Base-by-base conservation (phyloP, 1,140 invertebrate genomes). In the Pentalonia nigronervosa region DNA sequence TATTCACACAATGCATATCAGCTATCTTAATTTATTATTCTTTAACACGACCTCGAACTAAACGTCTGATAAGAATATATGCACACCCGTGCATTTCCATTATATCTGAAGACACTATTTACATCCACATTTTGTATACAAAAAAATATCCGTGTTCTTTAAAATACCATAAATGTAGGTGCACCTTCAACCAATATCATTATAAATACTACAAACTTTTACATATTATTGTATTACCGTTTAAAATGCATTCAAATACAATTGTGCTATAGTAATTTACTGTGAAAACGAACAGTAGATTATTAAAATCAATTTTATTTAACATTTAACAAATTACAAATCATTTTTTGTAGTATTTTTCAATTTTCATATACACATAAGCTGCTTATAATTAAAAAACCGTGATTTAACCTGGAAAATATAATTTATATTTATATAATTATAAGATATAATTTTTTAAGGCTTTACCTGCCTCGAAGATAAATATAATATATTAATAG, bases 41-140 rank as follows among this genome's bases (percentile, higher is more conserved):
- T 86, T 86, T 47, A 86, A 86, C 84, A 47, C 30, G 84, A 86
- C 84, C 84, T 86, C 45, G 25, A 17, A 86, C 25, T 86, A 47
- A 86, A 86, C 45, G 36, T 47, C 41, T 17, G 14, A 86, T 41
- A 84, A 84, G 23, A 76, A 76, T 76, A 76, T 76, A n/a, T n/a
- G 60, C n/a, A 76, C 60, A 76, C 17, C n/a, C n/a, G 7, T n/a
- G 60, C 60, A n/a, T 76, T 76, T 76, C 60, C n/a, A 17, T 76
- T 76, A 76, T 67, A n/a, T n/a, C 30, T 30, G 0, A 11, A 67
- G 60, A n/a, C 30, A 14, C 60, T 14, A 30, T n/a, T 0, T 76
- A n/a, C 30, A 76, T 76, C 30, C 17, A n/a, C 60, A 34, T 76
- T n/a, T 76, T n/a, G n/a, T 17, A 76, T 20, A 76, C 60, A n/a